phyloP scores from a whole-genome alignment of 2,113 vertebrate species.

The Psettodes erumei region DNA sequence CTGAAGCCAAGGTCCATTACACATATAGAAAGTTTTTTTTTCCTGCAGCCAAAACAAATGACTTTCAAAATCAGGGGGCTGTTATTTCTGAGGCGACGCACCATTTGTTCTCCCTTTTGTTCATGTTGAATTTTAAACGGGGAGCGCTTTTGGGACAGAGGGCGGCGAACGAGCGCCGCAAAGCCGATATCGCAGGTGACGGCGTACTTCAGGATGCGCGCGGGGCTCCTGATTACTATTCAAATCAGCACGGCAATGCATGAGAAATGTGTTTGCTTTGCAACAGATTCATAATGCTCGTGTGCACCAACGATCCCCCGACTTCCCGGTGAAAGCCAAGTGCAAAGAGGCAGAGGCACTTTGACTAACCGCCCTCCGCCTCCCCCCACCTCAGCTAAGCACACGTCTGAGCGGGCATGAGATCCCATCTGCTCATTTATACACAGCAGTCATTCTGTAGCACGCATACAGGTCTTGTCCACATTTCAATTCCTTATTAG shows the following conservation, averaged over 20 bases:
- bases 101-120: slow-evolving; percentile 46
- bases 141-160: slow-evolving; percentile 30
- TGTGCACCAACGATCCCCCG: slow-evolving; percentile 53
- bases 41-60: slow-evolving; percentile 14
- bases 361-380: slow-evolving; percentile 31
- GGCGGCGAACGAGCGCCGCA: slow-evolving; percentile 29
- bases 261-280: slow-evolving; percentile 57
- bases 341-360: slow-evolving; percentile 13
- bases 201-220: slow-evolving; percentile 27
- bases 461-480: slow-evolving; percentile 35
- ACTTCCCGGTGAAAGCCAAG: slow-evolving; percentile 50
- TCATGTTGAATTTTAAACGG: slow-evolving; percentile 41
- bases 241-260: slow-evolving; percentile 47
- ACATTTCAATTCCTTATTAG: slow-evolving; percentile 38
- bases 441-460: slow-evolving; percentile 30
- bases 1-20: slow-evolving; percentile 11
- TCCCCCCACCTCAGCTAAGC: slow-evolving; percentile 27
- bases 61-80: slow-evolving; percentile 15
- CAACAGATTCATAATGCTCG: slow-evolving; percentile 62
- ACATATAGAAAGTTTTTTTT: slow-evolving; percentile 16
- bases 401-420: slow-evolving; percentile 44
- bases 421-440: slow-evolving; percentile 49
- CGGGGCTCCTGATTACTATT: slow-evolving; percentile 51
- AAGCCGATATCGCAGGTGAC: slow-evolving; percentile 62
- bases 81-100: slow-evolving; percentile 20